Base-by-base conservation (phyloP, 2,888 invertebrate species). In the Patella depressa region DNA sequence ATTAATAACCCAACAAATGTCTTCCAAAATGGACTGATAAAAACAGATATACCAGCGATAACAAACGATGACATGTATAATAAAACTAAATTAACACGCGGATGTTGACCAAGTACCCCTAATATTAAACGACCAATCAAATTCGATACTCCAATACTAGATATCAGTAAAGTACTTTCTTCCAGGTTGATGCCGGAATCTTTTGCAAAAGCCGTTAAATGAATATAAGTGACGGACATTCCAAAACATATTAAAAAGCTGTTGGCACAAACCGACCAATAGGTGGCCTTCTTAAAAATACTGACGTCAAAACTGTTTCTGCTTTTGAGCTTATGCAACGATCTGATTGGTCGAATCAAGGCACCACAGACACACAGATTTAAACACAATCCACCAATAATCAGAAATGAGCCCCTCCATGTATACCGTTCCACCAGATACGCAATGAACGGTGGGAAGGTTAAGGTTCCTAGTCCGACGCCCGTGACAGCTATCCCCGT, bases 401-500 rank as follows among this genome's bases (percentile, higher is more conserved):
- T 77, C 1, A 88, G 81, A n/a, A 88, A 71, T 34, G 85, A 82
- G 5, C 84, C 84, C 54, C 82, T 76, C 86, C 85, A 86, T 73
- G 85, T 84, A 75, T 81, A 88, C 9, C 14, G 45, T 59, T 85
- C 78, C n/a, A 82, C 83, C 11, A 87, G 74, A 71, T 69, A 74
- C 7, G 86, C 82, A 34, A 86, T 86, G 11, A 88, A 11, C 0
- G 85, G 83, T 2, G 88, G 88, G 57, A 82, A 86, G 3, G 84
- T 45, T 73, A 87, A 84, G 72, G 85, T 85, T 1, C 88, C 88
- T 71, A 87, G 72, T 7, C 88, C 87, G 11, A 83, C 82, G 5
- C 88, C 88, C 4, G 86, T 83, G 11, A 83, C 84, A 0, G 87
- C 85, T 14, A 88, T 80, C 7, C 87, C 88, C 1, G 85, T 79